phyloP scores from a whole-genome alignment of 2,797 vertebrate species.

The Steatocranus sp. region DNA sequence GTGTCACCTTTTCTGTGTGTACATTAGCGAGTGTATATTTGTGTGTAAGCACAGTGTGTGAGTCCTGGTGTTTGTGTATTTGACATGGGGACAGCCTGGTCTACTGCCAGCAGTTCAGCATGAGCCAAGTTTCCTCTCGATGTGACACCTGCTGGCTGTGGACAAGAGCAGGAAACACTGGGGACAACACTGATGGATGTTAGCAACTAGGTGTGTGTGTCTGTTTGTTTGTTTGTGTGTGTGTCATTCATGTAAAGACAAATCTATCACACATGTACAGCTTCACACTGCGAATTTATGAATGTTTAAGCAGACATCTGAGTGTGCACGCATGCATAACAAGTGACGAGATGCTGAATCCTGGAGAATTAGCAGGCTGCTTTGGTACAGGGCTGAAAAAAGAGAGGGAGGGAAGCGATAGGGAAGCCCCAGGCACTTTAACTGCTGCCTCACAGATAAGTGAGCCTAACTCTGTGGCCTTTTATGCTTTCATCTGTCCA shows the following conservation, averaged over 20 bases:
- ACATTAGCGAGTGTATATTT: neutral
- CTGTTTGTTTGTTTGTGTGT: slow-evolving; percentile 12
- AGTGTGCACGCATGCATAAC: slow-evolving; percentile 21
- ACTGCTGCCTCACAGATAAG: slow-evolving; percentile 53
- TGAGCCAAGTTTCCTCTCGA: slow-evolving; percentile 52
- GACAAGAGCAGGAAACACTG: slow-evolving; percentile 36
- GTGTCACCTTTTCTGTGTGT: neutral
- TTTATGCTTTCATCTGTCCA: slow-evolving; percentile 42
- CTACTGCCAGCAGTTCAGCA: slow-evolving; percentile 39
- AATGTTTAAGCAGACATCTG: slow-evolving; percentile 49
- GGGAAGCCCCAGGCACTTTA: slow-evolving; percentile 31
- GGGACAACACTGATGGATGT: slow-evolving; percentile 47
- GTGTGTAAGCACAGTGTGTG: neutral
- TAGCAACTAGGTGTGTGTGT: slow-evolving; percentile 1
- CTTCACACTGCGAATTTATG: slow-evolving; percentile 33
- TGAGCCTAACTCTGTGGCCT: slow-evolving; percentile 33
- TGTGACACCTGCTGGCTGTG: slow-evolving; percentile 66
- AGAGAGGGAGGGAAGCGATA: neutral
- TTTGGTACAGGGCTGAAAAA: slow-evolving; percentile 1
- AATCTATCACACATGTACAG: slow-evolving; percentile 57
- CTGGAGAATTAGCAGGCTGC: slow-evolving; percentile 26
- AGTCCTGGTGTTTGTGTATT: slow-evolving; percentile 10
- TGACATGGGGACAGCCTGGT: slow-evolving; percentile 52
- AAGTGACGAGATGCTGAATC: slow-evolving; percentile 1
- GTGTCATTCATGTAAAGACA: slow-evolving; percentile 42